These are phyloP conservation scores for Malurus melanocephalus DNA, from an alignment of 2,113 vertebrate genomes.

Conservation along the genomic window DNA sequence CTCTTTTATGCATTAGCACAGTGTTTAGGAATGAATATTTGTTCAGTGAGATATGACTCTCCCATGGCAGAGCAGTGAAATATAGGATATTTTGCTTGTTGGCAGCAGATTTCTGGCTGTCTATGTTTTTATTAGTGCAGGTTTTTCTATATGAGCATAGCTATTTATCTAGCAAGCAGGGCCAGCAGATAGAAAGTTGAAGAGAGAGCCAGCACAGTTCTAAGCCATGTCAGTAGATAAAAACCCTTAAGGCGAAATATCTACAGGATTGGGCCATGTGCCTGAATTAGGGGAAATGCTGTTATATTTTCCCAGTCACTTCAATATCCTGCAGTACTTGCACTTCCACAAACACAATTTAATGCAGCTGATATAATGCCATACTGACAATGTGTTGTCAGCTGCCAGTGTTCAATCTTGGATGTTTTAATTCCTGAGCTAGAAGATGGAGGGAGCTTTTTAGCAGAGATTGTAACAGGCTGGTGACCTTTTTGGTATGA, in stretches of 20 bases:
- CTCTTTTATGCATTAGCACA: constrained; percentile 21
- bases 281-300: constrained; percentile 19
- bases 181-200: constrained; percentile 44
- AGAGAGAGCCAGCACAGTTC: constrained; percentile 31
- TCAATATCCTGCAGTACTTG: constrained; percentile 8
- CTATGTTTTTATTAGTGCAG: constrained; percentile 55
- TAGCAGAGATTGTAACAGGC: neutral
- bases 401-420: neutral
- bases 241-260: constrained; percentile 17
- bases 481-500: neutral
- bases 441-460: neutral
- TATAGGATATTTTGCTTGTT: constrained; percentile 58
- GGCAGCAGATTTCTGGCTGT: constrained; percentile 61
- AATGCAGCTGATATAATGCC: neutral
- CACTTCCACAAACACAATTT: neutral
- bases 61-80: constrained; percentile 44
- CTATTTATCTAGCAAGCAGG: constrained; percentile 54
- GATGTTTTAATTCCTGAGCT: neutral
- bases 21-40: constrained; percentile 53
- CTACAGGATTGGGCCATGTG: constrained; percentile 19
- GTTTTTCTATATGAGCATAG: constrained; percentile 44
- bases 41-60: constrained; percentile 50
- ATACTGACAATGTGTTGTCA: neutral
- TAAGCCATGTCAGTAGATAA: constrained; percentile 30
- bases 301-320: constrained; percentile 22